A percentile compares a stretch with the other conserved stretches of the same genome.
These are phyloP conservation scores for Temnopleurus reevesii DNA, from an alignment of 53 echinoderm and acorn worm species.

Conservation along the genomic window DNA sequence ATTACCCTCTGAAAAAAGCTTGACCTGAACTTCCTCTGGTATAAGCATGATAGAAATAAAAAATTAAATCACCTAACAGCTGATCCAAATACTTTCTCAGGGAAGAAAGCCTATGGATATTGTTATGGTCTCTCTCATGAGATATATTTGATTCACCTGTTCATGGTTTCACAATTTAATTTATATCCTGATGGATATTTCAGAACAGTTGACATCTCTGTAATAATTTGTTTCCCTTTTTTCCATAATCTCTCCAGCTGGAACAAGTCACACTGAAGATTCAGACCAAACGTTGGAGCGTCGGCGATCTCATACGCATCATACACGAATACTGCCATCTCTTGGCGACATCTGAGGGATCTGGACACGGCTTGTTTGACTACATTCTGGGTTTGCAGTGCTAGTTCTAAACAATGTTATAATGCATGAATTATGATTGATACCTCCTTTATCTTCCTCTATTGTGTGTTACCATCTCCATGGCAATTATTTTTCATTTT, in stretches of 20 bases:
- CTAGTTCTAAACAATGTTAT: background rate
- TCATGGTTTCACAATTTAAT: no score
- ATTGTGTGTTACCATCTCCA: background rate
- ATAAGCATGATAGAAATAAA: no score
- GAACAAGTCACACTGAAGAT: slow-evolving; percentile 58
- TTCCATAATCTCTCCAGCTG: slow-evolving; percentile 33
- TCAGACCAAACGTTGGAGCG: slow-evolving; percentile 65
- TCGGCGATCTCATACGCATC: slow-evolving; percentile 54
- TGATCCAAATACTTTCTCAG: no score
- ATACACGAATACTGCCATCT: slow-evolving; percentile 55
- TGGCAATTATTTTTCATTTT: background rate
- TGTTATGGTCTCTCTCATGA: no score
- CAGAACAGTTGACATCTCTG: no score
- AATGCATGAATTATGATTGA: background rate
- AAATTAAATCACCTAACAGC: no score
- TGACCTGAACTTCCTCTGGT: no score
- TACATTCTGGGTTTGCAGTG: slow-evolving; percentile 59
- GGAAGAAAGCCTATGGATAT: no score
- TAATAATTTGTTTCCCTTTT: background rate
- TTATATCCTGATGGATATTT: no score
- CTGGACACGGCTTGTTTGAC: slow-evolving; percentile 40
- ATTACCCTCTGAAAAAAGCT: no score
- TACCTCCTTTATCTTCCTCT: background rate
- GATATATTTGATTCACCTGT: no score
- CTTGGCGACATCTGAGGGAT: background rate